Conservation (phyloP, 2,888 invertebrate genomes). For the Geotrupes spiniger region DNA sequence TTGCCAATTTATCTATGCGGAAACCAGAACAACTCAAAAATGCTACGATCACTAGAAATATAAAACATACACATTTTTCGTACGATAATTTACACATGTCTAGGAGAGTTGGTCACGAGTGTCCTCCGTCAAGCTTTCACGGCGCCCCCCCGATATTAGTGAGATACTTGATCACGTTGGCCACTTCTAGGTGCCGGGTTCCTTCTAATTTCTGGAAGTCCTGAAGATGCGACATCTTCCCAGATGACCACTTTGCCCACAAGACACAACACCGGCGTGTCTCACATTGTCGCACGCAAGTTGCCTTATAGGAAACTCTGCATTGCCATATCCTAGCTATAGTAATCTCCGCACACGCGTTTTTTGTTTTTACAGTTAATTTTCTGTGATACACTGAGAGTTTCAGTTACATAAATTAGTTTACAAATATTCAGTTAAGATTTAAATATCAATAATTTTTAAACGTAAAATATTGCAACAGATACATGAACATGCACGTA, state of each 20-base stretch:
- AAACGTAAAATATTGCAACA: no score
- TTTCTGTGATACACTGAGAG: background rate
- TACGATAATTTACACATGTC: constrained; percentile 51
- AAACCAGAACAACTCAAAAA: constrained; percentile 50
- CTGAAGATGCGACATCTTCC: constrained; percentile 43
- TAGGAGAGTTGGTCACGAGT: constrained; percentile 31
- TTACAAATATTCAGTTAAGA: background rate
- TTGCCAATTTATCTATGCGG: constrained; percentile 49
- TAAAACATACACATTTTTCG: constrained; percentile 51
- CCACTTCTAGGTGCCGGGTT: constrained; percentile 41
- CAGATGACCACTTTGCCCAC: constrained; percentile 31
- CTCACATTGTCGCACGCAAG: constrained; percentile 29
- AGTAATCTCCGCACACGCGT: constrained; percentile 8
- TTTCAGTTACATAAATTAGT: background rate
- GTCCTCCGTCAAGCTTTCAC: constrained; percentile 35
- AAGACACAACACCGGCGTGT: constrained; percentile 25
- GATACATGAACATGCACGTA: no score
- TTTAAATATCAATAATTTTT: no score
- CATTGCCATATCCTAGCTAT: constrained; percentile 9
- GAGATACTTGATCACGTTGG: constrained; percentile 39
- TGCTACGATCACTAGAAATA: constrained; percentile 50
- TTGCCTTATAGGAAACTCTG: constrained; percentile 25
- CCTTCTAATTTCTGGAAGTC: constrained; percentile 37
- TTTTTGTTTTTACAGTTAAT: constrained; percentile 7
- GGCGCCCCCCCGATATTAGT: constrained; percentile 35